These are phyloP conservation scores for Phaenicophaeus curvirostris DNA, from an alignment of 2,797 vertebrate genomes.

Conservation along the genomic window DNA sequence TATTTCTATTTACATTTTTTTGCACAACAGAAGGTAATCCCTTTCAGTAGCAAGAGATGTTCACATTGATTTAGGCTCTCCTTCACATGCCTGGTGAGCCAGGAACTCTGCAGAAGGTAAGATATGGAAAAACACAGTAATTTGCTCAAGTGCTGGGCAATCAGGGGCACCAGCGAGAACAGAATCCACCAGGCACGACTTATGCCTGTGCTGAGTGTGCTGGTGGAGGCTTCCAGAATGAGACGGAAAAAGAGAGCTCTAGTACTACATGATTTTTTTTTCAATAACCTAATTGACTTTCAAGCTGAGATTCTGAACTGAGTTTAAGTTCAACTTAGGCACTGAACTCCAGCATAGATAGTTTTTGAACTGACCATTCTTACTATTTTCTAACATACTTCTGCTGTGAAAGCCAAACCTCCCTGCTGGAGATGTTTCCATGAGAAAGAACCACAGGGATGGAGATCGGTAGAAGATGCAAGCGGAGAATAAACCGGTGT, in stretches of 20 bases:
- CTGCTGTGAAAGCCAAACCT: accelerated
- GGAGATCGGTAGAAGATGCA: neutral
- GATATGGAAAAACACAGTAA: accelerated
- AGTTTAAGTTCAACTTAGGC: neutral
- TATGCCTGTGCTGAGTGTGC: accelerated
- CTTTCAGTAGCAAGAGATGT: neutral
- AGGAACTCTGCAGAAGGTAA: accelerated
- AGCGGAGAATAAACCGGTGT: neutral
- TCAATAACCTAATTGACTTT: neutral
- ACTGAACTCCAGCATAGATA: neutral
- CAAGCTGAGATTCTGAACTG: neutral
- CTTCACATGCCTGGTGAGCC: neutral
- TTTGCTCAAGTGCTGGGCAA: neutral
- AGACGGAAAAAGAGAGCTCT: too few species aligned
- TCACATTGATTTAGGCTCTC: too few species aligned
- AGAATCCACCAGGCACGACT: neutral
- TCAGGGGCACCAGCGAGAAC: neutral
- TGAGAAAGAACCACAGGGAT: too few species aligned
- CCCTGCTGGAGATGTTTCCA: neutral
- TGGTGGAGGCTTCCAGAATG: accelerated
- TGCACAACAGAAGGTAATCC: neutral
- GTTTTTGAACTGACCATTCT: neutral
- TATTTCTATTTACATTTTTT: neutral
- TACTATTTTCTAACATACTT: neutral
- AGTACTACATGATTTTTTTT: accelerated